Conservation (phyloP, 2,113 vertebrate genomes). For the Rhabdomys dilectus region DNA sequence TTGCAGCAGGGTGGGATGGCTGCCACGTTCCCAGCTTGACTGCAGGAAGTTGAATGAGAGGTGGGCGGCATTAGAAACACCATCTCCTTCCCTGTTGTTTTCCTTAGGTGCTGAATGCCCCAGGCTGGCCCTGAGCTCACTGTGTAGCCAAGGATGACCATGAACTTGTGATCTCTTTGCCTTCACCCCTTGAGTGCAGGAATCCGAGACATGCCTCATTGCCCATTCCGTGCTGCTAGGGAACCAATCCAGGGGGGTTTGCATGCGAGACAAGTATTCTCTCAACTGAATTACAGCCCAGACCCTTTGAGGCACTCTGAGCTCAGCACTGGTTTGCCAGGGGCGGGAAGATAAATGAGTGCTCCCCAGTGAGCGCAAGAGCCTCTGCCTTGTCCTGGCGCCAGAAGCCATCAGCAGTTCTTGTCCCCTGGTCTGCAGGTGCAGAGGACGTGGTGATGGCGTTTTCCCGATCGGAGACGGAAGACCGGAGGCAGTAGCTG, state of each 20-base stretch:
- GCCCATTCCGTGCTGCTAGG: not conserved
- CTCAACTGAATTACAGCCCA: too few relatives aligned
- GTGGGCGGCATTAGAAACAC: not conserved
- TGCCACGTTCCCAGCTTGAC: not conserved
- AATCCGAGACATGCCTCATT: not conserved
- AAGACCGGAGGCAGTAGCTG: slow-evolving; percentile 97
- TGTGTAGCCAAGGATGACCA: not conserved
- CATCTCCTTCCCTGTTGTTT: not conserved
- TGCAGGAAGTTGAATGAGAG: not conserved
- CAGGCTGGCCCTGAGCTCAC: not conserved
- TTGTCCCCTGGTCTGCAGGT: slow-evolving; percentile 87
- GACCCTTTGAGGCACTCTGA: not conserved
- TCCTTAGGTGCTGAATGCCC: not conserved
- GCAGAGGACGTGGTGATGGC: slow-evolving; percentile 99
- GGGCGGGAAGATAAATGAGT: too few relatives aligned
- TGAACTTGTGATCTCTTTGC: not conserved
- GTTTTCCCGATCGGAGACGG: slow-evolving; percentile 98
- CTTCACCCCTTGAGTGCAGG: too few relatives aligned
- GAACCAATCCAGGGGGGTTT: too few relatives aligned
- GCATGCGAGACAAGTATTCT: not conserved
- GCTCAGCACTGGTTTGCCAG: not conserved
- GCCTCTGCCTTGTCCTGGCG: not conserved
- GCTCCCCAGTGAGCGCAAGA: not conserved
- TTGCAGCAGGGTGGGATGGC: not conserved
- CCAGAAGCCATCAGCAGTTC: not conserved